A percentile compares a stretch with the other conserved stretches of the same genome.
These are phyloP conservation scores for Ochropacha duplaris DNA, from an alignment of 2,888 invertebrate species.

Conservation along the genomic window DNA sequence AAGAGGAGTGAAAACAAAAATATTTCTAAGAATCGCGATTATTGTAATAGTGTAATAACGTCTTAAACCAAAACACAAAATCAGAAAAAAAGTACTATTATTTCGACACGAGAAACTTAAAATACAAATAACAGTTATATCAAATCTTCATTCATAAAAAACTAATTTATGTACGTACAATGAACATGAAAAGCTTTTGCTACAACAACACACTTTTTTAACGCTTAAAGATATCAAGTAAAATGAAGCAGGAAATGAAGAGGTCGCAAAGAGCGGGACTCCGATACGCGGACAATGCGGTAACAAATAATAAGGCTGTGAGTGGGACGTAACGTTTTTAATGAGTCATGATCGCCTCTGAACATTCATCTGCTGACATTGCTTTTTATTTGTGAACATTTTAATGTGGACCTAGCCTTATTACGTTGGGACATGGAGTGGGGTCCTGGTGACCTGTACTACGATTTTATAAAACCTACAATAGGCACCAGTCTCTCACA, in stretches of 20 bases:
- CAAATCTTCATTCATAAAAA: neutral
- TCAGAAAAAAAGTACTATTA: no score
- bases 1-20: no score
- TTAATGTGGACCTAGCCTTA: conserved; percentile 18
- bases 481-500: no score
- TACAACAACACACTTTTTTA: neutral
- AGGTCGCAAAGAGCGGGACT: conserved; percentile 20
- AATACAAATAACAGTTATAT: neutral
- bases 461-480: no score
- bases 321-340: conserved; percentile 41
- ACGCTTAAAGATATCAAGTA: conserved; percentile 27
- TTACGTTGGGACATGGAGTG: neutral
- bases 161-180: neutral
- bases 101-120: no score
- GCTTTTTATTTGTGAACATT: conserved; percentile 33
- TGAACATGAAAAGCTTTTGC: neutral
- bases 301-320: conserved; percentile 32
- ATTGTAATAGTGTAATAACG: no score
- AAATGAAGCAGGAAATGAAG: conserved; percentile 44
- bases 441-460: no score
- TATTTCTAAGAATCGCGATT: no score
- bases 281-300: conserved; percentile 36
- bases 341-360: conserved; percentile 52
- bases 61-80: no score
- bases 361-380: conserved; percentile 50